Base-by-base conservation (phyloP, 2,113 vertebrate species). In the Otis tarda region DNA sequence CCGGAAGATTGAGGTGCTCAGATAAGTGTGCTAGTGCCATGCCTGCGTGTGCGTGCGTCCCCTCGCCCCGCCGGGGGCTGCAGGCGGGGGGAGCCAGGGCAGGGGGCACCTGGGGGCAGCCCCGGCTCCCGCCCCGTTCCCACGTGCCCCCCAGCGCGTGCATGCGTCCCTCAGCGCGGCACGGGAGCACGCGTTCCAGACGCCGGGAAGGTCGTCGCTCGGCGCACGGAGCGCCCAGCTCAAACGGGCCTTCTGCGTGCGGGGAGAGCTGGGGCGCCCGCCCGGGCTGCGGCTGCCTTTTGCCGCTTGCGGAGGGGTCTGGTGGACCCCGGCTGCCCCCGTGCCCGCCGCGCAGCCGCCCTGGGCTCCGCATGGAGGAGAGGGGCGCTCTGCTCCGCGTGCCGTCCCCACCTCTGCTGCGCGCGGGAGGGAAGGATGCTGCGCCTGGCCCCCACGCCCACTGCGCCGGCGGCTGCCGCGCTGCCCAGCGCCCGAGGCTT, bases 1-100 rank as follows among this genome's bases (percentile, higher is more conserved):
- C 98, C 99, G 99, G 98, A 99, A 99, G 98, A 99, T 99, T 97
- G 99, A 99, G 99, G 99, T 99, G 99, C 99, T 98, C 97, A 98
- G 98, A 98, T 98, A 98, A 98, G 97, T 97, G 97, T 95, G 97
- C 82, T 69, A 82, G 63, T 95, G 97, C 93, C 96, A 84, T 97
- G 96, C 95, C 94, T 94, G 95, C 64, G 85, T 91, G 85, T 94
- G 80, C 4, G 83, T 90, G 91, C 41, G 23, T 71, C 49, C 90
- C 65, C 43, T 28, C 28, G 19, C 93, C 80, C 83, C 3, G 56
- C 65, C 75, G 3, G 41, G 41, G 79, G 69, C 56, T 39, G 80
- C 74, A 31, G 39, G 61, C 71, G 53, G 87, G 65, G 8, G 19
- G 28, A 55, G n/a, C 70, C 1, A 3, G 85, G 83, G 41, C 78